Evolutionary conservation across 2,797 vertebrate genomes (phyloP).

Genomic region (Rhabdomys pumilio): DNA sequence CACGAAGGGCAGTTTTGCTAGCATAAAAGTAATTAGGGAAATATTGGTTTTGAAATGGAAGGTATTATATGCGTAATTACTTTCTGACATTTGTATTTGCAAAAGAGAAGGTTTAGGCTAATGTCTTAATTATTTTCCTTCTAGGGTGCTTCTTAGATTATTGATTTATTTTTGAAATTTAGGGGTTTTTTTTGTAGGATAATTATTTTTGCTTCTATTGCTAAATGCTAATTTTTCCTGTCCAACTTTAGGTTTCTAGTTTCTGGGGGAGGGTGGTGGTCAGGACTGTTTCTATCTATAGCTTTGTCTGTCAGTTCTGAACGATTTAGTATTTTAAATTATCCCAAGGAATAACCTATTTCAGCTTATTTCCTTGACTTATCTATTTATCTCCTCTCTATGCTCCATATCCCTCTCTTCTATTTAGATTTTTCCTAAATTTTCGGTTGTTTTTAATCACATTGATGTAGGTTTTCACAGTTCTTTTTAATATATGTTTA

Average conservation of each 20-base stretch:
- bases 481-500: not conserved
- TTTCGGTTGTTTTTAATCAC: conserved; percentile 34
- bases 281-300: conserved; percentile 13
- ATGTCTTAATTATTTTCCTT: conserved; percentile 37
- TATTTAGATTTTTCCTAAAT: conserved; percentile 30
- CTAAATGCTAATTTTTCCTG: conserved; percentile 15
- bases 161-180: conserved; percentile 48
- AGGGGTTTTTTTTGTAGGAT: not conserved
- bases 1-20: conserved; percentile 19
- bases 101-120: conserved; percentile 13
- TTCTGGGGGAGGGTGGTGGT: not conserved
- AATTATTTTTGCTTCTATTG: conserved; percentile 40
- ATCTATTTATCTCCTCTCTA: not conserved
- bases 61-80: conserved; percentile 35
- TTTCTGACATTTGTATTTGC: conserved; percentile 31
- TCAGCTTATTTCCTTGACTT: not conserved
- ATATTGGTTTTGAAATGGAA: conserved; percentile 47
- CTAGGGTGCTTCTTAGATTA: conserved; percentile 43
- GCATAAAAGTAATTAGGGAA: conserved; percentile 38
- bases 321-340: conserved; percentile 28
- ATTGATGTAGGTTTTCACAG: not conserved
- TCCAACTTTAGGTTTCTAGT: not conserved
- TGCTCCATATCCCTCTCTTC: not conserved
- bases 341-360: not conserved
- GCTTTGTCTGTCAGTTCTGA: conserved; percentile 9